These are phyloP conservation scores for Poeciliopsis prolifica DNA, from an alignment of 2,113 vertebrate genomes.

Conservation along the genomic window DNA sequence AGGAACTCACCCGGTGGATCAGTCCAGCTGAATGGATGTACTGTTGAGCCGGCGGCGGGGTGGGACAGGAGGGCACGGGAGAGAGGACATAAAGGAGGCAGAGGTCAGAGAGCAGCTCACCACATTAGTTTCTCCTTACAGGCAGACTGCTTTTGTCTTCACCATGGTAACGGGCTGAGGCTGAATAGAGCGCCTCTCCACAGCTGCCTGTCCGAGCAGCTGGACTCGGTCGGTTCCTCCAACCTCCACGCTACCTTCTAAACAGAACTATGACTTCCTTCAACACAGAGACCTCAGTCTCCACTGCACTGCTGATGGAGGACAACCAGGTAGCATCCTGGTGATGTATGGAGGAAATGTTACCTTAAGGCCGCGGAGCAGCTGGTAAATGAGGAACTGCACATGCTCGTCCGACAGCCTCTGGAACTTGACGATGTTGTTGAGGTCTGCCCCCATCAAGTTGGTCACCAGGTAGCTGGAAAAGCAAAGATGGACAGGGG, in stretches of 20 bases:
- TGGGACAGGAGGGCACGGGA: constrained; percentile 10
- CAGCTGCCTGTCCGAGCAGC: constrained; percentile 12
- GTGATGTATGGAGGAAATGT: not conserved
- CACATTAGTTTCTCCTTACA: constrained; percentile 33
- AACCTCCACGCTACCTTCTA: no score
- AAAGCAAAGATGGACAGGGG: not conserved
- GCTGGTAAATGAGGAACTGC: constrained; percentile 97
- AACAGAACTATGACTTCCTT: not conserved
- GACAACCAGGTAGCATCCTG: no score
- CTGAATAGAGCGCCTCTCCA: not conserved
- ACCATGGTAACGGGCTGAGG: constrained; percentile 36
- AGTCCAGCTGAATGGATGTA: constrained; percentile 98
- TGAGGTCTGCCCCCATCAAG: constrained; percentile 97
- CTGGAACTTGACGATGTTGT: constrained; percentile 98
- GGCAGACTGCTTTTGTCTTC: constrained; percentile 45
- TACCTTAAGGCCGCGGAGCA: constrained; percentile 96
- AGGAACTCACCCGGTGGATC: constrained; percentile 92
- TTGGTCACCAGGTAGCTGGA: constrained; percentile 95
- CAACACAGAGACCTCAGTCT: not conserved
- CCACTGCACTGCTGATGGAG: not conserved
- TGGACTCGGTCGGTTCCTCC: constrained; percentile 3
- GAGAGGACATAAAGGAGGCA: constrained; percentile 39
- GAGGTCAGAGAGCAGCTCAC: constrained; percentile 57
- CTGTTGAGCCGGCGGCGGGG: constrained; percentile 70
- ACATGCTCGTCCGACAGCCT: constrained; percentile 95